Evolutionary conservation across 2,888 invertebrate genomes (phyloP), one percentile per base, ranked within the genome.

Genomic region (Laothoe populi): DNA sequence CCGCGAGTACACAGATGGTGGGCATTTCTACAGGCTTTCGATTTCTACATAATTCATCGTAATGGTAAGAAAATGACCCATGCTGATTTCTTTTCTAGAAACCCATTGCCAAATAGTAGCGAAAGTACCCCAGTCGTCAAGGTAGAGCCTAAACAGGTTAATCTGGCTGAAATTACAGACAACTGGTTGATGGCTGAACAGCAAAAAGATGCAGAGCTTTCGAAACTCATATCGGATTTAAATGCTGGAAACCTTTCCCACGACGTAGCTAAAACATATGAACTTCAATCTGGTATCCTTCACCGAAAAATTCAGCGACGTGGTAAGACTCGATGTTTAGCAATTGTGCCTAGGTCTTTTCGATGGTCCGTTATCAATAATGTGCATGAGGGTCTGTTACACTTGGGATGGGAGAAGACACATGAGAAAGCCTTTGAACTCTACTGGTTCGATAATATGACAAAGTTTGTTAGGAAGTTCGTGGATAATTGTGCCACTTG

Each of bases 371-470:
- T 71, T 7, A 53, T 72, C 0, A 64, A 66, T 40, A 68, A 0
- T 21, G 11, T 46, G 0, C 46, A 46, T 46, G 46, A 46, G 19
- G 19, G 21, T 7, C 19, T 46, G 21, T 42, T 71, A 57, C 71
- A 73, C 44, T 44, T 70, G n/a, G 69, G 72, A 0, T 64, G 61
- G 49, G 70, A 73, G 0, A 72, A 73, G 31, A 73, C 72, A 0
- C 19, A 71, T 71, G 69, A 73, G 23, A 72, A 77, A 59, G 16
- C 70, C 0, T 77, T 74, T 26, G 66, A 78, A 2, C 60, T 65
- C n/a, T 79, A 77, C 42, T 82, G 80, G 80, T 82, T 81, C 57
- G 63, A 63, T 0, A 49, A 66, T 1, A 80, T 81, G 77, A 4
- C 72, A 0, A 71, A 69, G 38, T 76, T 66, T 45, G 78, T 82